A percentile compares a stretch with the other conserved stretches of the same genome.
Evolutionary conservation across 2,797 vertebrate genomes (phyloP).

Genomic region (Microtus californicus): DNA sequence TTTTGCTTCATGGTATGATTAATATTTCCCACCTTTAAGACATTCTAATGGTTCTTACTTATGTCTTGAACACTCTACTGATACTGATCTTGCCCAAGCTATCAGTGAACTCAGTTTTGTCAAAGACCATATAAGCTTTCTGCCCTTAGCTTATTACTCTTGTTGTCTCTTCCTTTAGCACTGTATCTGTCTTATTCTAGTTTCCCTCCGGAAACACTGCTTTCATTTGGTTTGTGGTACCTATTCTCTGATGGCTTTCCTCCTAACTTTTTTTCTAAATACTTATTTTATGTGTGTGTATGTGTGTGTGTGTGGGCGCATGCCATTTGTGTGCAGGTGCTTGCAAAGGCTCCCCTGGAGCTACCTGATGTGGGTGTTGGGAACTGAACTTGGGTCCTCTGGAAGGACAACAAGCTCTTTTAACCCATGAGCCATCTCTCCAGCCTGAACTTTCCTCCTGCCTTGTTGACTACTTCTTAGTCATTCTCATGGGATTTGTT

Average conservation of each 20-base stretch:
- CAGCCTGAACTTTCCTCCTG: not conserved
- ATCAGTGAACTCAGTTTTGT: conserved; percentile 21
- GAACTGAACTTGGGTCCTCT: not conserved
- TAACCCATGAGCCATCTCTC: not conserved
- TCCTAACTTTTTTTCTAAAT: not conserved
- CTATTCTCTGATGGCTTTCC: not conserved
- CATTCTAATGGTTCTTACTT: conserved; percentile 24
- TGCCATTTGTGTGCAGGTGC: not conserved
- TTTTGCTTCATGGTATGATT: not conserved
- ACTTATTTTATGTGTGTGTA: not conserved
- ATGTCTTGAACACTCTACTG: not conserved
- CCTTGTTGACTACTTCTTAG: not conserved
- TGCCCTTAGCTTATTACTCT: not conserved
- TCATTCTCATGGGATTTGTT: not conserved
- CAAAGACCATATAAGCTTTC: not conserved
- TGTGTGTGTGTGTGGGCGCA: fast-evolving
- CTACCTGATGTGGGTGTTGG: not conserved
- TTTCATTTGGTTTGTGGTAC: not conserved
- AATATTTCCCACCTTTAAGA: conserved; percentile 1
- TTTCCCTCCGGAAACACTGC: not conserved
- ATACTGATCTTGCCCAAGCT: conserved; percentile 19
- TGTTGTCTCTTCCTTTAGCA: not conserved
- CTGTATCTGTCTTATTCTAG: not conserved
- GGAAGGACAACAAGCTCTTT: not conserved
- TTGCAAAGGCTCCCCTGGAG: not conserved